A percentile compares a stretch with the other conserved stretches of the same genome.
Evolutionary conservation across 1,140 invertebrate species (phyloP).

Genomic region (Uloborus diversus): DNA sequence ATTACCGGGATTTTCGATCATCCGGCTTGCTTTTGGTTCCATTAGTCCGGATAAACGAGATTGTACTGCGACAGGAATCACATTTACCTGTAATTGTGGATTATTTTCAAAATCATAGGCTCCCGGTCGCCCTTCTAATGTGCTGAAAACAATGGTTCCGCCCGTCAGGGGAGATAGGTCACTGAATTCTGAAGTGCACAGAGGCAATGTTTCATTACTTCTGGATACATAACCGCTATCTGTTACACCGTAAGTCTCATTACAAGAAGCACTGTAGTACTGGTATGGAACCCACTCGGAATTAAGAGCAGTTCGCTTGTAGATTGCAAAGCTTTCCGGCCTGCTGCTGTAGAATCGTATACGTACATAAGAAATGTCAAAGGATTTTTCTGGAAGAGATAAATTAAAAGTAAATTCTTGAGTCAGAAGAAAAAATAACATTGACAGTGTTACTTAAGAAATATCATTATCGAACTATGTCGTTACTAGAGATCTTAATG

Average conservation of each 20-base stretch:
- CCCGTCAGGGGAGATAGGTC: slow-evolving; percentile 95
- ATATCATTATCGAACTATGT: too few relatives aligned
- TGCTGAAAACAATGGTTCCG: slow-evolving; percentile 96
- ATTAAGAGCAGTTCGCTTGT: slow-evolving; percentile 80
- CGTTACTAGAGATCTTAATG: too few relatives aligned
- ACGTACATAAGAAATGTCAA: slow-evolving; percentile 95
- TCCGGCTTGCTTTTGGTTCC: too few relatives aligned
- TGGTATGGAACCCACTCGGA: slow-evolving; percentile 93
- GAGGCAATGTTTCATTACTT: slow-evolving; percentile 84
- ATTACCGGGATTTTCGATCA: too few relatives aligned
- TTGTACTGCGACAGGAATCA: too few relatives aligned
- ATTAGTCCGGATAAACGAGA: too few relatives aligned
- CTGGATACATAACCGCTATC: slow-evolving; percentile 73
- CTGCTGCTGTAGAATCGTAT: slow-evolving; percentile 93
- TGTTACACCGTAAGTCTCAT: slow-evolving; percentile 82
- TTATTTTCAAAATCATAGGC: slow-evolving; percentile 91
- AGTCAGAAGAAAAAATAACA: too few relatives aligned
- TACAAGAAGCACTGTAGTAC: slow-evolving; percentile 93
- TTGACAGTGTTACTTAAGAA: too few relatives aligned
- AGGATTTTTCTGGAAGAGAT: slow-evolving; percentile 84
- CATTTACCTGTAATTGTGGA: slow-evolving; percentile 84
- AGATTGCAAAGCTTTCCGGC: slow-evolving; percentile 97
- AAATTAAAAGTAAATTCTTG: background rate
- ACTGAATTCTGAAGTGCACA: slow-evolving; percentile 96
- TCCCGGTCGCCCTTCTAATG: slow-evolving; percentile 91